Evolutionary conservation across 2,888 invertebrate species (phyloP).

Genomic region (Harpalus rubripes): DNA sequence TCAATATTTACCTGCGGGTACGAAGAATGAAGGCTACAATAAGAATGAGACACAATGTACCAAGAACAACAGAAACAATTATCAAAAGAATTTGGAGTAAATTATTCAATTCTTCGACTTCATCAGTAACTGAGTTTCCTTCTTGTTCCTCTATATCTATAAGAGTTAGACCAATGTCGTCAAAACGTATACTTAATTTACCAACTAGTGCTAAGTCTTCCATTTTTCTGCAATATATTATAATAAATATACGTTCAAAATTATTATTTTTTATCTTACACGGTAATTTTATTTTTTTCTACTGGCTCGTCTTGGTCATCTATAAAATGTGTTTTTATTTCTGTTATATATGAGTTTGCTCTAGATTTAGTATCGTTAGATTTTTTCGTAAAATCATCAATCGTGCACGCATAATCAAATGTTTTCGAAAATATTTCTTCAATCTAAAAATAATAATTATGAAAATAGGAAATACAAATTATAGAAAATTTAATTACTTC

Average conservation of each 20-base stretch:
- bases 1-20: slow-evolving; percentile 75
- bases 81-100: slow-evolving; percentile 79
- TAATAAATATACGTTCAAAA: not conserved
- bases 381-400: slow-evolving; percentile 79
- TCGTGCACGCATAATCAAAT: slow-evolving; percentile 80
- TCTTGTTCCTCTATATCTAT: slow-evolving; percentile 69
- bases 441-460: slow-evolving; percentile 76
- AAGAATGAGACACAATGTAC: slow-evolving; percentile 79
- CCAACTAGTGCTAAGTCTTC: slow-evolving; percentile 28
- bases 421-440: slow-evolving; percentile 78
- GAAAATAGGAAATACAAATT: slow-evolving; percentile 57
- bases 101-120: slow-evolving; percentile 72
- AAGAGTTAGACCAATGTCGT: slow-evolving; percentile 66
- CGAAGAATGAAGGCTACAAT: slow-evolving; percentile 80
- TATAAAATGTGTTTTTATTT: slow-evolving; percentile 82
- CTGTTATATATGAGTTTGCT: slow-evolving; percentile 76
- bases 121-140: not conserved
- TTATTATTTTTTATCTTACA: slow-evolving; percentile 74
- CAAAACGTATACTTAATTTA: slow-evolving; percentile 70
- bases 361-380: slow-evolving; percentile 72
- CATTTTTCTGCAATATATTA: slow-evolving; percentile 60
- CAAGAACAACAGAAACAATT: slow-evolving; percentile 79
- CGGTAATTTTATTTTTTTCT: slow-evolving; percentile 78
- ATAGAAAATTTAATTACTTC: slow-evolving; percentile 77
- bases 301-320: slow-evolving; percentile 78